Conservation (phyloP, 2,888 invertebrate species). For the Lasioglossum leucozonium region DNA sequence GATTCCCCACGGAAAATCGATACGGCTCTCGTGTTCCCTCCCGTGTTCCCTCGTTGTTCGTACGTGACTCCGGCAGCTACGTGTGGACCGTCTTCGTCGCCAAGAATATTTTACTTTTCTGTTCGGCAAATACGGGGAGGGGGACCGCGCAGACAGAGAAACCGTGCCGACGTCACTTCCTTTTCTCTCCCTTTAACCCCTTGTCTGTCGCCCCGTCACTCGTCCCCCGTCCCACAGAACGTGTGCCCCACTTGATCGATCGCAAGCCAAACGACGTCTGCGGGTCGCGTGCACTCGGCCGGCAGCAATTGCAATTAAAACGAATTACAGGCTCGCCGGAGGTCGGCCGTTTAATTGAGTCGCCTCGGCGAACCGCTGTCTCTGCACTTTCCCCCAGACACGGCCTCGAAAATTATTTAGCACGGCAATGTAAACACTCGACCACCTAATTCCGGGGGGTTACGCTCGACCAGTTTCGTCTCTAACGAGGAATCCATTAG, state of each 20-base stretch:
- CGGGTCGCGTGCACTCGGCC: slow-evolving; percentile 17
- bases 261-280: neutral
- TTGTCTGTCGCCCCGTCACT: neutral
- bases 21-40: neutral
- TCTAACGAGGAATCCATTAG: neutral
- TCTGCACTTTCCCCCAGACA: slow-evolving; percentile 59
- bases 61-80: neutral
- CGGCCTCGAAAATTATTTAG: slow-evolving; percentile 45
- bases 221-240: neutral
- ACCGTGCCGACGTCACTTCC: neutral
- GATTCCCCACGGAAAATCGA: slow-evolving; percentile 11
- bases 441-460: slow-evolving; percentile 33
- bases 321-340: slow-evolving; percentile 49
- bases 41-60: neutral
- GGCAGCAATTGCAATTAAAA: slow-evolving; percentile 41
- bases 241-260: slow-evolving; percentile 19
- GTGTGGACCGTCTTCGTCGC: neutral
- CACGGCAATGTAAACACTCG: slow-evolving; percentile 32
- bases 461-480: neutral
- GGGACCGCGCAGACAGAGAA: neutral
- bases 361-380: slow-evolving; percentile 65
- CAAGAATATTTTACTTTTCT: neutral
- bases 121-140: neutral
- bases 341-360: slow-evolving; percentile 70
- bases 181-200: neutral